A percentile compares a stretch with the other conserved stretches of the same genome.
phyloP scores from a whole-genome alignment of 2,888 invertebrate genomes.

The Metellina segmentata region DNA sequence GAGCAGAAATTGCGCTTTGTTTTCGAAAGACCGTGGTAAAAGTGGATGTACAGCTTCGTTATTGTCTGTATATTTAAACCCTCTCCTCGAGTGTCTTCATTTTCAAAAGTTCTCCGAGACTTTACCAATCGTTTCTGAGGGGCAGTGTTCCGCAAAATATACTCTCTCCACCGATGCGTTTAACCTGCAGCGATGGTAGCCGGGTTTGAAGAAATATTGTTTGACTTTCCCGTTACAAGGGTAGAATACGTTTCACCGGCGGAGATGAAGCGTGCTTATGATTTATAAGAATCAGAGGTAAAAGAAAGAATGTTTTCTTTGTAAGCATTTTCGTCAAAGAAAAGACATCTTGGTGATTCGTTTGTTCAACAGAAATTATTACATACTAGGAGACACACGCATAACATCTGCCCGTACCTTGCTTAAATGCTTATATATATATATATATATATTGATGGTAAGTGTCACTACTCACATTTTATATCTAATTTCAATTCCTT shows the following conservation, averaged over 20 bases:
- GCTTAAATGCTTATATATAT: no score
- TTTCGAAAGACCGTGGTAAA: neutral
- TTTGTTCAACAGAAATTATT: no score
- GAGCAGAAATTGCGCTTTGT: constrained; percentile 28
- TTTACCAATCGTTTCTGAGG: neutral
- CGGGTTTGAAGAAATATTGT: constrained; percentile 5
- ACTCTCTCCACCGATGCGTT: neutral
- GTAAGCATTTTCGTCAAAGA: neutral
- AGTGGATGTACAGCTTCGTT: neutral
- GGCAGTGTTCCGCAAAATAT: neutral
- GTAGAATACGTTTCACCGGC: constrained; percentile 3
- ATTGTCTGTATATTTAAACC: neutral
- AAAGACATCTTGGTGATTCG: neutral
- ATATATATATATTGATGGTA: no score
- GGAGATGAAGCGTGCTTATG: neutral
- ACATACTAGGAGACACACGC: no score
- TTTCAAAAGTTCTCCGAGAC: neutral
- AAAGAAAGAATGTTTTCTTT: neutral
- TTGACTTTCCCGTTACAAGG: constrained; percentile 21
- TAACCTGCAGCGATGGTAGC: constrained; percentile 6
- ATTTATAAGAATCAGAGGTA: neutral
- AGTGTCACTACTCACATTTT: no score
- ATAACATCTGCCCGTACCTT: no score
- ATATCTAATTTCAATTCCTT: no score
- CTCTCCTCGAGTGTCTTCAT: neutral